Evolutionary conservation across 1,140 invertebrate genomes (phyloP).

Genomic region (Drosophila subpulchrella): DNA sequence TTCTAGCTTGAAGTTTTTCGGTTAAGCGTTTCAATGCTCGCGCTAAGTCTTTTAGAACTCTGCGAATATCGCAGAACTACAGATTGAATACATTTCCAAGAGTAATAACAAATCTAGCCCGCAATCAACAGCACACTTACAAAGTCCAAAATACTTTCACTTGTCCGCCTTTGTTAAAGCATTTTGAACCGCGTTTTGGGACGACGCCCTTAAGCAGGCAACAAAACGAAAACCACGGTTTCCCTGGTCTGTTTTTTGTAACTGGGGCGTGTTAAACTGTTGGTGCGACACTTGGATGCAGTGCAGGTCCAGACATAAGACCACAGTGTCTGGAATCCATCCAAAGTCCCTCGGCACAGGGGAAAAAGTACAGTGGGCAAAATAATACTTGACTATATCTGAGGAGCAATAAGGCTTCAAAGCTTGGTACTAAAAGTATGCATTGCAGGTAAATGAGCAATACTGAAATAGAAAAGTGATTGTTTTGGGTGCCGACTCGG

Average conservation of each 20-base stretch:
- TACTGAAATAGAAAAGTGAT: too few species aligned
- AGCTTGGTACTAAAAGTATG: too few species aligned
- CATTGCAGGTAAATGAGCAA: too few species aligned
- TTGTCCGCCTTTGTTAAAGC: constrained; percentile 29
- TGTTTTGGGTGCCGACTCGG: too few species aligned
- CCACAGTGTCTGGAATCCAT: constrained; percentile 41
- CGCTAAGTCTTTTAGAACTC: too few species aligned
- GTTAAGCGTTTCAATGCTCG: too few species aligned
- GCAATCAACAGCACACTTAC: constrained; percentile 30
- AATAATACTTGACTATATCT: not conserved
- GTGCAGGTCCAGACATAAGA: constrained; percentile 47
- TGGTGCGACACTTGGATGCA: constrained; percentile 61
- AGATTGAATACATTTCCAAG: not conserved
- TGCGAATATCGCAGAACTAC: not conserved
- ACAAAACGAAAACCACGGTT: constrained; percentile 36
- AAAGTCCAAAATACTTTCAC: constrained; percentile 40
- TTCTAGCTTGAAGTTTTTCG: too few species aligned
- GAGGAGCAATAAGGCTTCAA: too few species aligned
- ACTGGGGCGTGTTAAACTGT: constrained; percentile 68
- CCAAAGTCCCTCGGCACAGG: constrained; percentile 6
- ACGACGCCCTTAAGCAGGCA: constrained; percentile 51
- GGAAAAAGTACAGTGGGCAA: not conserved
- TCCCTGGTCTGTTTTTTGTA: constrained; percentile 31
- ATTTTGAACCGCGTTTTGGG: constrained; percentile 8
- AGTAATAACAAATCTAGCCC: constrained; percentile 16